Evolutionary conservation across 2,797 vertebrate species (phyloP).

Genomic region (Gallirallus australis): DNA sequence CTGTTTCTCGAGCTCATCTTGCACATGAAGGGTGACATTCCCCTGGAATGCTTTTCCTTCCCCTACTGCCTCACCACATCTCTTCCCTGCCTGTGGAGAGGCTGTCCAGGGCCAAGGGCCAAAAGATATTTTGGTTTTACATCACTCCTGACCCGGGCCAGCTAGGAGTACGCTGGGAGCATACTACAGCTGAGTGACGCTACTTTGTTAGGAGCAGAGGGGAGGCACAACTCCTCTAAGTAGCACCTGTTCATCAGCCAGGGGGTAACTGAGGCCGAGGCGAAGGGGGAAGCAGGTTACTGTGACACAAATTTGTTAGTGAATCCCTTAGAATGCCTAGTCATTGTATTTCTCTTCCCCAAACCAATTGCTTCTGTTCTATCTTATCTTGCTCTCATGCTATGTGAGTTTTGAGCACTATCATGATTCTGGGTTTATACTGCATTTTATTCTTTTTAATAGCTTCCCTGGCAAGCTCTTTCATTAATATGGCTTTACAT

Average conservation of each 20-base stretch:
- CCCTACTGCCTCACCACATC: neutral
- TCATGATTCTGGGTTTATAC: neutral
- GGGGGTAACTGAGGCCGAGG: neutral
- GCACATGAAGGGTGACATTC: fast-evolving
- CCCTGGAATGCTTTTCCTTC: neutral
- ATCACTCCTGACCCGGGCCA: fast-evolving
- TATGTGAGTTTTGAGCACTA: neutral
- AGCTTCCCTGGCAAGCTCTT: neutral
- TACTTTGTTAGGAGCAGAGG: neutral
- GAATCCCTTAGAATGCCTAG: neutral
- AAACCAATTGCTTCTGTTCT: neutral
- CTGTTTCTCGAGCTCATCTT: fast-evolving
- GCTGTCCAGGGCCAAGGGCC: fast-evolving
- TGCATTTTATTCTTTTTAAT: neutral
- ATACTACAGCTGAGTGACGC: fast-evolving
- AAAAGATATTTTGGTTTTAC: neutral
- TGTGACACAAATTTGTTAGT: neutral
- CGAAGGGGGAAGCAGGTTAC: neutral
- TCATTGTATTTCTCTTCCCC: neutral
- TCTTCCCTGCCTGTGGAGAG: neutral
- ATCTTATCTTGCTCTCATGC: neutral
- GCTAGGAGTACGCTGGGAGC: neutral
- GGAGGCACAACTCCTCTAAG: fast-evolving
- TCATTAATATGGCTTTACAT: neutral
- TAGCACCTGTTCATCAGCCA: neutral